Percentiles rank a stretch among this genome's conserved stretches.
Evolutionary conservation across 2,888 invertebrate genomes (phyloP).

Genomic region (Adineta ricciae): DNA sequence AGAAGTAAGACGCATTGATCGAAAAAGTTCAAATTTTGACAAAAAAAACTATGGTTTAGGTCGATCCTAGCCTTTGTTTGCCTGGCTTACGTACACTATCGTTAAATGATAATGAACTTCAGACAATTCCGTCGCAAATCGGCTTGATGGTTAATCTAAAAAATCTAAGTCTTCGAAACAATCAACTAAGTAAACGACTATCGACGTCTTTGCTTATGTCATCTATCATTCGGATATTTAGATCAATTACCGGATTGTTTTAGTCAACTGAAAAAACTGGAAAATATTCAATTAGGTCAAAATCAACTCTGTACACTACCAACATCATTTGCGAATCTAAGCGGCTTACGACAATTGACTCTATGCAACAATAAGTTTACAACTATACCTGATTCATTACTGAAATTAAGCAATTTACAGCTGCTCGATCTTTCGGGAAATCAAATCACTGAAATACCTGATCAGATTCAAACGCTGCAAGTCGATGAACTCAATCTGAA

Average conservation of each 20-base stretch:
- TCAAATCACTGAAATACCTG: neutral
- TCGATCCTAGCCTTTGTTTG: neutral
- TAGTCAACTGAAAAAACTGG: neutral
- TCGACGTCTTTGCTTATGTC: too few relatives aligned
- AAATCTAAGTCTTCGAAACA: slow-evolving; percentile 15
- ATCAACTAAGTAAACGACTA: neutral
- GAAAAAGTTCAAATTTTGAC: neutral
- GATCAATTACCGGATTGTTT: neutral
- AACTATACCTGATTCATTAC: neutral
- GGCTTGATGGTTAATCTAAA: neutral
- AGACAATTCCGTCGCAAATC: neutral
- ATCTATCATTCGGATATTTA: neutral
- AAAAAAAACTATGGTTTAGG: neutral
- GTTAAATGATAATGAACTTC: neutral
- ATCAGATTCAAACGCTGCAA: slow-evolving; percentile 1
- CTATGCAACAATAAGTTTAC: neutral
- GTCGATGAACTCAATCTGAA: slow-evolving; percentile 7
- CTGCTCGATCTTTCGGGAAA: neutral
- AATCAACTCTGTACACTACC: neutral
- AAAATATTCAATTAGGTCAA: slow-evolving; percentile 19
- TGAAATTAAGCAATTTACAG: neutral
- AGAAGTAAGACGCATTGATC: neutral
- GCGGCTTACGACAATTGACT: neutral
- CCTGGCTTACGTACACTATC: neutral
- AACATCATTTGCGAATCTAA: neutral